Base-by-base conservation (phyloP, 2,888 invertebrate genomes). In the Drosophila phalerata region DNA sequence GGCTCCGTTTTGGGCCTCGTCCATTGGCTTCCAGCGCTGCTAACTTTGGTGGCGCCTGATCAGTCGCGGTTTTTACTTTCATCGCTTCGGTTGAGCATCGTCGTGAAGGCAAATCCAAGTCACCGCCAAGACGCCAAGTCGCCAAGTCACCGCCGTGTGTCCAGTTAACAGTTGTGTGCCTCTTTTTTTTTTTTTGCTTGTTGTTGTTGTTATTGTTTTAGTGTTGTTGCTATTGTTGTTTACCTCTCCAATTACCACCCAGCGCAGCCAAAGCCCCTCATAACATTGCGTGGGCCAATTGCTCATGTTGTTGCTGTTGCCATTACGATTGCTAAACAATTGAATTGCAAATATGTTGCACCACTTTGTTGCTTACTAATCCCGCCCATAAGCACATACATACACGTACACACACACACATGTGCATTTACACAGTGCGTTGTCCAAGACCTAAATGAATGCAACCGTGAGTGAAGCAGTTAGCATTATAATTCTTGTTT, bases 21-120 rank as follows among this genome's bases (percentile, higher is more conserved):
- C 68, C 79, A 63, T 77, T 73, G 69, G 77, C 87, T 85, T 82
- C 73, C 66, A 85, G 70, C 69, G 83, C 69, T 70, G 67, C 72
- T 69, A 60, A 51, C 69, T 60, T 61, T 73, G 68, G 73, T 60
- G 86, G 88, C 81, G 88, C 90, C 87, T 90, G 92, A 90, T 92
- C 92, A 92, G 92, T 92, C 90, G 92, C 92, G 89, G 90, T 90
- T 92, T 91, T 92, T 91, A 91, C 92, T 92, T 92, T 91, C 92
- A 92, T 92, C 89, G 89, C 87, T 85, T 76, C 89, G 90, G 92
- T 90, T 85, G 84, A 73, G 70, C 66, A 68, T 86, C 73, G 75
- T 69, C 25, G 57, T 40, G 22, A 34, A 51, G 51, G 62, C 51
- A 71, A 49, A 34, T 45, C 52, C 51, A 69, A 68, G 64, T 65